These are phyloP conservation scores for Aphis gossypii DNA, from an alignment of 1,140 invertebrate species.

Conservation along the genomic window DNA sequence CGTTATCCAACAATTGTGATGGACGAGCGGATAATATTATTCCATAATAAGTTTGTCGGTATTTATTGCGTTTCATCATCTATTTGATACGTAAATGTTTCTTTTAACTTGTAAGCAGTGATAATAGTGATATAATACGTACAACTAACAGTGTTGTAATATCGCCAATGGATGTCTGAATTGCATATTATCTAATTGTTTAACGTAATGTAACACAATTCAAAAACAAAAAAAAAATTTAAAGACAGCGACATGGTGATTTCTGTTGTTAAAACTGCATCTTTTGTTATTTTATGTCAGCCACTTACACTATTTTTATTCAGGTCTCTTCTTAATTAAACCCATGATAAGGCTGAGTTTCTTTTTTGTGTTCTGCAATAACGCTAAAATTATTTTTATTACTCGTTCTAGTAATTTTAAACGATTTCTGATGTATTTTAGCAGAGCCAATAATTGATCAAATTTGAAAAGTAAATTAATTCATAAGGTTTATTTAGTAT, in stretches of 20 bases:
- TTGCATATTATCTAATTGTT: background rate
- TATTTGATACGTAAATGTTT: no score
- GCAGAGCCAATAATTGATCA: background rate
- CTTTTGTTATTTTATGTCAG: background rate
- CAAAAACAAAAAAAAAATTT: no score
- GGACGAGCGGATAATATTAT: no score
- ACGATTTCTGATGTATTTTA: background rate
- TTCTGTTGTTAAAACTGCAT: background rate
- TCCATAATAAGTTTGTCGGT: no score
- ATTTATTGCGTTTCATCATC: no score
- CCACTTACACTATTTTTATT: background rate
- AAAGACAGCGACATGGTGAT: background rate
- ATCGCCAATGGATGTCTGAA: no score
- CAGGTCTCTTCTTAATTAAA: background rate
- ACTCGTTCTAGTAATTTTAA: background rate
- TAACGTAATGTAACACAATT: no score
- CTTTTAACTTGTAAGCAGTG: no score
- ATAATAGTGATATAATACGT: no score
- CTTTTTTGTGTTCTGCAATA: background rate
- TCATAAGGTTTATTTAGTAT: background rate
- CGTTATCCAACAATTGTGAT: background rate
- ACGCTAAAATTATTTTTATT: background rate
- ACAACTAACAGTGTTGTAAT: background rate
- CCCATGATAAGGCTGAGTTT: background rate
- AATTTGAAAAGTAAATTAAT: background rate